Evolutionary conservation across 2,113 vertebrate species (phyloP).

Genomic region (Sigmodon hispidus): DNA sequence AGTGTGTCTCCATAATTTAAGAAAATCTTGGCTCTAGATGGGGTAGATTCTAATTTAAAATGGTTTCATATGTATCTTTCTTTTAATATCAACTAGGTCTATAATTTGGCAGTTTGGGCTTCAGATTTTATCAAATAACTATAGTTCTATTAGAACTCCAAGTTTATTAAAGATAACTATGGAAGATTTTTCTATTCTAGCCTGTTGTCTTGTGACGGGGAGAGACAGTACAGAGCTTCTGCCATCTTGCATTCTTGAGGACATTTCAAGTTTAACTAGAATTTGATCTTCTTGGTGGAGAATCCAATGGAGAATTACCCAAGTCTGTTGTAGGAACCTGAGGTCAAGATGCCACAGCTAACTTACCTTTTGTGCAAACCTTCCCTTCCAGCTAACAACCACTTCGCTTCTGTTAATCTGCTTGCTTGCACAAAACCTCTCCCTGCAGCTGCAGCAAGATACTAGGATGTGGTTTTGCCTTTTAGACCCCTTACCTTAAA

Average conservation of each 20-base stretch:
- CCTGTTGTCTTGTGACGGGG: not conserved
- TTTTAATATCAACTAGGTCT: not conserved
- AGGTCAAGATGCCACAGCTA: not conserved
- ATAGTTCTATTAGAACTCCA: not conserved
- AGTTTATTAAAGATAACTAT: not conserved
- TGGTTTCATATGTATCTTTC: not conserved
- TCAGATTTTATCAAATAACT: not conserved
- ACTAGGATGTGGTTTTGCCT: too few species aligned
- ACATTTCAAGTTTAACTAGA: not conserved
- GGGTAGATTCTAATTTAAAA: slow-evolving; percentile 12
- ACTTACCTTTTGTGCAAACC: not conserved
- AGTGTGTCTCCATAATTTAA: not conserved
- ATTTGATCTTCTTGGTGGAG: not conserved
- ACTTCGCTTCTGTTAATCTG: not conserved
- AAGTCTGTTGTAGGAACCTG: not conserved
- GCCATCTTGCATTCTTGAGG: not conserved
- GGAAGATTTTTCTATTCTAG: not conserved
- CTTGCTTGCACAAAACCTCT: not conserved
- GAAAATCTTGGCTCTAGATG: not conserved
- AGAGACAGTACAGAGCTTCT: not conserved
- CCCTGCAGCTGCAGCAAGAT: not conserved
- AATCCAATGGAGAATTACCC: not conserved
- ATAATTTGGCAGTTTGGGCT: not conserved
- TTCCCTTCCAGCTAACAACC: not conserved
- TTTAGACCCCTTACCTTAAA: not conserved